Evolutionary conservation across 2,797 vertebrate species (phyloP).

Genomic region (Semotilus atromaculatus): DNA sequence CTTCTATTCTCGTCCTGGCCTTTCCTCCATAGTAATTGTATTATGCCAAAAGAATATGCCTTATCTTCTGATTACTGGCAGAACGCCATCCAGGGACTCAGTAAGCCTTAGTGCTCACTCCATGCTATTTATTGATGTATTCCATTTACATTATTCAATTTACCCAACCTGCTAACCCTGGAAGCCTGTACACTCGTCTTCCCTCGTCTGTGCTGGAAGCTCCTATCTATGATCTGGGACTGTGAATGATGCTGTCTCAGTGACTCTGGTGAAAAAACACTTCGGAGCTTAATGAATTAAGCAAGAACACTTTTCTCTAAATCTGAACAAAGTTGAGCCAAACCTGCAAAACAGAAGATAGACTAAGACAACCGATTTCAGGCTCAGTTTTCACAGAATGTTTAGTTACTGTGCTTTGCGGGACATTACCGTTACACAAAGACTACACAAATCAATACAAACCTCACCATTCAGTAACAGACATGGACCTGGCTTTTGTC

Average conservation of each 20-base stretch:
- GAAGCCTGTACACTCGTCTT: slow-evolving; percentile 74
- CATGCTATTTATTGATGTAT: slow-evolving; percentile 80
- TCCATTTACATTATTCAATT: slow-evolving; percentile 86
- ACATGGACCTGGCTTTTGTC: not conserved
- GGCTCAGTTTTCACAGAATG: not conserved
- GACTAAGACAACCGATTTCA: not conserved
- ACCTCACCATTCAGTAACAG: not conserved
- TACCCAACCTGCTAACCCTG: slow-evolving; percentile 72
- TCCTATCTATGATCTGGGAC: not conserved
- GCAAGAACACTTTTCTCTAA: no score
- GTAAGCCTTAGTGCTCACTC: slow-evolving; percentile 84
- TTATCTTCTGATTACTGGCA: slow-evolving; percentile 79
- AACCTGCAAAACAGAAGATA: not conserved
- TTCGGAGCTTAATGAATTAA: not conserved
- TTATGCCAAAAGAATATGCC: slow-evolving; percentile 79
- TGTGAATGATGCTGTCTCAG: not conserved
- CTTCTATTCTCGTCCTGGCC: slow-evolving; percentile 74
- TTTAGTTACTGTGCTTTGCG: not conserved
- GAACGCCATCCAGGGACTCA: slow-evolving; percentile 74
- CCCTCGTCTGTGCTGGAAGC: slow-evolving; percentile 67
- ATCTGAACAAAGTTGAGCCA: not conserved
- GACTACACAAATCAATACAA: not conserved
- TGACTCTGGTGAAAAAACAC: no score
- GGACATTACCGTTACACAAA: not conserved
- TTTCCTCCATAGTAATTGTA: slow-evolving; percentile 73